Conservation (phyloP, 1,140 invertebrate genomes). For the Hetaerina americana region DNA sequence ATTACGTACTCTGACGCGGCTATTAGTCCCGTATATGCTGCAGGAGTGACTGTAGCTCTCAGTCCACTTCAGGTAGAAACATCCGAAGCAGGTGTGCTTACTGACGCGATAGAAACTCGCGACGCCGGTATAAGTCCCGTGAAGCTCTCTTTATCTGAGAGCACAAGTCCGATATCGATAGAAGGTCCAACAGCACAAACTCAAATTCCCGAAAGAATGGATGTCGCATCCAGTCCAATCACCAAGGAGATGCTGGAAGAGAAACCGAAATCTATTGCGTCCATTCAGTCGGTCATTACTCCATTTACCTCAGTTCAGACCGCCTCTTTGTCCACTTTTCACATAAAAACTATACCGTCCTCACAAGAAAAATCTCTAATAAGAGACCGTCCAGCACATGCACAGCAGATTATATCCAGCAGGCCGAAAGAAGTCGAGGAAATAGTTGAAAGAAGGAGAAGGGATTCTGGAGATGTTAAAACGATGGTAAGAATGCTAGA, state of each 20-base stretch:
- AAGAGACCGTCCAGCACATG: background rate
- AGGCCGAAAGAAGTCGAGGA: constrained; percentile 16
- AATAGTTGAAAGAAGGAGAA: constrained; percentile 22
- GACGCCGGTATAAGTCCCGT: constrained; percentile 34
- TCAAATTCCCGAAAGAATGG: constrained; percentile 8
- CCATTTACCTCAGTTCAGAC: too few species aligned
- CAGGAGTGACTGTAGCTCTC: constrained; percentile 23
- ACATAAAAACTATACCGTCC: background rate
- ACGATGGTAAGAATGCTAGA: constrained; percentile 32
- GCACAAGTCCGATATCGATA: constrained; percentile 1
- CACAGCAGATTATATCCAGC: background rate
- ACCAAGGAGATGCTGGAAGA: background rate
- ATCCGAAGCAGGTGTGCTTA: constrained; percentile 33
- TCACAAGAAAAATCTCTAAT: constrained; percentile 1
- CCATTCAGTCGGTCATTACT: background rate
- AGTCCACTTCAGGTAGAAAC: constrained; percentile 29
- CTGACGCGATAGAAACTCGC: constrained; percentile 32
- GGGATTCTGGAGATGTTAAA: constrained; percentile 32
- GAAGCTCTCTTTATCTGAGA: constrained; percentile 10
- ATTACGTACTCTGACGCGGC: constrained; percentile 27
- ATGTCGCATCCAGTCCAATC: constrained; percentile 8
- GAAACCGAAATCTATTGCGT: background rate
- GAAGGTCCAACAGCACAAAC: constrained; percentile 5
- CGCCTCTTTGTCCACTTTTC: too few species aligned
- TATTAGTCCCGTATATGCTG: constrained; percentile 31